A percentile compares a stretch with the other conserved stretches of the same genome.
phyloP scores from a whole-genome alignment of 2,797 vertebrate genomes.

The Phrynocephalus forsythii region DNA sequence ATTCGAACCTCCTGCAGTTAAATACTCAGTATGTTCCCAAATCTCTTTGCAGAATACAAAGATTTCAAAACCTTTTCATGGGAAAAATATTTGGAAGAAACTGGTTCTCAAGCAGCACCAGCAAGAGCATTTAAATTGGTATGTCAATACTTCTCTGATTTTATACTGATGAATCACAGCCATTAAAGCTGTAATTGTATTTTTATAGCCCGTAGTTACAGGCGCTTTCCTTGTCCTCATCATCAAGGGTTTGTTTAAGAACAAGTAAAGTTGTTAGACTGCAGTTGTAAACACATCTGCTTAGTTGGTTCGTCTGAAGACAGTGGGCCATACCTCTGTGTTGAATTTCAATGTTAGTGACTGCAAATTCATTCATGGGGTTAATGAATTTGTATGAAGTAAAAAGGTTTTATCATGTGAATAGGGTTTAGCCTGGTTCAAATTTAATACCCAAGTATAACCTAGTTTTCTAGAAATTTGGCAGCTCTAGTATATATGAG shows the following conservation, averaged over 20 bases:
- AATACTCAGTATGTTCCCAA: slow-evolving; percentile 27
- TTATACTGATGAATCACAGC: not conserved
- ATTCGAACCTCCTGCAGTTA: slow-evolving; percentile 24
- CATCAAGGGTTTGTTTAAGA: not conserved
- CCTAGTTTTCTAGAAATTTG: not conserved
- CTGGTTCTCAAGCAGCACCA: slow-evolving; percentile 88
- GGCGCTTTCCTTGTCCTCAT: not conserved
- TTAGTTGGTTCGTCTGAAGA: no score
- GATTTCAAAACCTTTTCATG: slow-evolving; percentile 90
- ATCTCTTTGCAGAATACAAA: slow-evolving; percentile 59
- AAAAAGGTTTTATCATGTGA: not conserved
- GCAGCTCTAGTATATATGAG: not conserved
- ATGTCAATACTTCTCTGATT: slow-evolving; percentile 57
- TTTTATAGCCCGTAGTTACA: not conserved
- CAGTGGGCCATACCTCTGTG: no score
- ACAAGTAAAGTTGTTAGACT: not conserved
- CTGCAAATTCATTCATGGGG: not conserved
- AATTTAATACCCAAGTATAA: not conserved
- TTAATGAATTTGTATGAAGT: not conserved
- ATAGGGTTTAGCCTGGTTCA: not conserved
- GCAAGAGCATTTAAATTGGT: slow-evolving; percentile 92
- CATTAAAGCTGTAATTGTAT: not conserved
- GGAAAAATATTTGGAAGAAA: slow-evolving; percentile 92
- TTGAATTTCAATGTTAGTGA: not conserved
- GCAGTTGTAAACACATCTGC: not conserved